These are phyloP conservation scores for Nemotelus nigrinus DNA, from an alignment of 2,888 invertebrate genomes.

Conservation along the genomic window DNA sequence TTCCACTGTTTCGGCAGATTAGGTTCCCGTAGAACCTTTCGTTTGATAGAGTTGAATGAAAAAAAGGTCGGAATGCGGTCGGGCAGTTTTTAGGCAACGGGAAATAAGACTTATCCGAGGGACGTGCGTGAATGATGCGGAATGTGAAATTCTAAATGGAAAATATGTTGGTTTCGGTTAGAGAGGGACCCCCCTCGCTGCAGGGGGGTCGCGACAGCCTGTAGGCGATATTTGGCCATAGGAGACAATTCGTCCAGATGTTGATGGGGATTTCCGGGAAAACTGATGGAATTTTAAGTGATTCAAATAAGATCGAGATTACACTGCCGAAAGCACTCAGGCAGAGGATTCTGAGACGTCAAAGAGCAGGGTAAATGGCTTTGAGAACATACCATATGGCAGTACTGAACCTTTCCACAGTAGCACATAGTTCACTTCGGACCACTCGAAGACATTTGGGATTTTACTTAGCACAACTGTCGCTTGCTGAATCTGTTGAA, in stretches of 20 bases:
- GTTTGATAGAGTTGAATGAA: not conserved
- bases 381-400: slow-evolving; percentile 57
- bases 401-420: slow-evolving; percentile 57
- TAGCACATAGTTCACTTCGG: slow-evolving; percentile 56
- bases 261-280: not conserved
- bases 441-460: slow-evolving; percentile 44
- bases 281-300: not conserved
- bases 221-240: not conserved
- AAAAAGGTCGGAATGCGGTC: slow-evolving; percentile 25
- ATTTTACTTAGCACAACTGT: slow-evolving; percentile 1
- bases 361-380: not conserved
- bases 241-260: slow-evolving; percentile 1
- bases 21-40: not conserved
- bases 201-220: not conserved
- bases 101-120: not conserved
- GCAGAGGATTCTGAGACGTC: too few species aligned
- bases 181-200: not conserved
- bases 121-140: not conserved
- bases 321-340: too few species aligned
- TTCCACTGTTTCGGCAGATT: not conserved
- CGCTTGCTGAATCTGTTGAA: slow-evolving; percentile 4
- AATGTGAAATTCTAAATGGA: not conserved
- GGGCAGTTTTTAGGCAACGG: not conserved
- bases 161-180: not conserved
- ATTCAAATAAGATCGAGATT: too few species aligned